Evolutionary conservation across 2,797 vertebrate genomes (phyloP), one percentile per base, ranked within the genome.

Genomic region (Brotula barbata): DNA sequence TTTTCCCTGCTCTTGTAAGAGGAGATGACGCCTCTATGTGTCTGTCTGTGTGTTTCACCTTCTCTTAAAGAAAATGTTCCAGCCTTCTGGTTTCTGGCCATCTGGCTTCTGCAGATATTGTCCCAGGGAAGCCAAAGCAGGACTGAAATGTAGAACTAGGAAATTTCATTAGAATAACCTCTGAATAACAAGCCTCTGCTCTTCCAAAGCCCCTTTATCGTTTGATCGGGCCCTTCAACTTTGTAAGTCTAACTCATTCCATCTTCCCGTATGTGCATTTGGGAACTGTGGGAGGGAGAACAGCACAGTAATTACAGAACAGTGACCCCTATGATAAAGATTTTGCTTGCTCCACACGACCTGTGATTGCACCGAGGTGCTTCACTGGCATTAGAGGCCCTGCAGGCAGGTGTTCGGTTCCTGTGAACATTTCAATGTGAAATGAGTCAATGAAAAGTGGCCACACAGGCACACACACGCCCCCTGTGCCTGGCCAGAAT

Each of bases 381-480:
- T 11, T 33, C 31, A 33, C 9, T 4, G 25, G 25, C 25, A 3
- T 28, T 7, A 28, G 25, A 33, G 6, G 9, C 31, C 31, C 31
- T 33, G 31, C 31, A 10, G 31, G 20, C 20, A 45, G 20, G 7
- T 22, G 43, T 23, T 22, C 4, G 5, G 4, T 28, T 28, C 25
- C 25, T 8, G n/a, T n/a, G 19, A 11, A 12, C 15, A 16, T 28
- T 42, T 58, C 33, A 39, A 40, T 37, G 54, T 22, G 33, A 57
- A 58, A 55, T 25, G 12, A 52, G 23, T 73, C 45, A 0, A 40
- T 57, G 59, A 64, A 68, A 12, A 1, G 13, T 17, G 47, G 34
- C 63, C 59, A 48, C 59, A 40, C 5, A 41, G 3, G 6, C 25
- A 15, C 34, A n/a, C 21, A 5, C 17, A n/a, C 21, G 3, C 17